Evolutionary conservation across 1,140 invertebrate genomes (phyloP).

Genomic region (Drosophila tani): DNA sequence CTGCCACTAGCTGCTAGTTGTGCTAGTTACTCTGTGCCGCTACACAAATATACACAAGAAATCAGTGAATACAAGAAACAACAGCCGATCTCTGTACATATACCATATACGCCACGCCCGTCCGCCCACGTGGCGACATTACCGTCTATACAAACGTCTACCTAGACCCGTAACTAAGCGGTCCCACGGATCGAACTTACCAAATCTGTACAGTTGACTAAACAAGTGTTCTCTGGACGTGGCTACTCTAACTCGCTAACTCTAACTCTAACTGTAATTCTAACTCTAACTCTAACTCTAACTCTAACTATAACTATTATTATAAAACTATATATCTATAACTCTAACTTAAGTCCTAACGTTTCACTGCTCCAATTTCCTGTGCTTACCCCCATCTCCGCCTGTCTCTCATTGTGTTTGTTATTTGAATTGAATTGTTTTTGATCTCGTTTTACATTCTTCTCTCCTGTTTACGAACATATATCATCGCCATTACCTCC

Average conservation of each 20-base stretch:
- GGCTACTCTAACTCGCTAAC: conserved; percentile 34
- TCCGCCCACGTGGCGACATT: conserved; percentile 5
- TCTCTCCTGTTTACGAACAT: conserved; percentile 49
- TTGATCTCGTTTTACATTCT: conserved; percentile 59
- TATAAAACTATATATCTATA: conserved; percentile 27
- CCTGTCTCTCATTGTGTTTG: conserved; percentile 6
- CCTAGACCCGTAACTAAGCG: conserved; percentile 57
- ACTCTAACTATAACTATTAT: conserved; percentile 5
- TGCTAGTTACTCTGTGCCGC: conserved; percentile 61
- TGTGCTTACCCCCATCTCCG: neutral
- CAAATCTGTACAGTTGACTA: conserved; percentile 72
- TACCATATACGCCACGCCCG: conserved; percentile 28
- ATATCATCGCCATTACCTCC: conserved; percentile 29
- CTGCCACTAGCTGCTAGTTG: conserved; percentile 27
- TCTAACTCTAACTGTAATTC: conserved; percentile 17
- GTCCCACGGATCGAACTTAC: conserved; percentile 54
- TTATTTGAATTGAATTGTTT: conserved; percentile 37
- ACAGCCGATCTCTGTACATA: conserved; percentile 51
- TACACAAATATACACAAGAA: conserved; percentile 70
- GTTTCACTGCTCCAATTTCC: conserved; percentile 6
- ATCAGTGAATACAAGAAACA: conserved; percentile 34
- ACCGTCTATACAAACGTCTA: conserved; percentile 64
- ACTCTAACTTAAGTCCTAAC: conserved; percentile 8
- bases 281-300: conserved; percentile 24
- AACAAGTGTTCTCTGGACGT: conserved; percentile 60